A percentile compares a stretch with the other conserved stretches of the same genome.
phyloP scores from a whole-genome alignment of 2,888 invertebrate genomes.

The Pristionchus fissidentatus region DNA sequence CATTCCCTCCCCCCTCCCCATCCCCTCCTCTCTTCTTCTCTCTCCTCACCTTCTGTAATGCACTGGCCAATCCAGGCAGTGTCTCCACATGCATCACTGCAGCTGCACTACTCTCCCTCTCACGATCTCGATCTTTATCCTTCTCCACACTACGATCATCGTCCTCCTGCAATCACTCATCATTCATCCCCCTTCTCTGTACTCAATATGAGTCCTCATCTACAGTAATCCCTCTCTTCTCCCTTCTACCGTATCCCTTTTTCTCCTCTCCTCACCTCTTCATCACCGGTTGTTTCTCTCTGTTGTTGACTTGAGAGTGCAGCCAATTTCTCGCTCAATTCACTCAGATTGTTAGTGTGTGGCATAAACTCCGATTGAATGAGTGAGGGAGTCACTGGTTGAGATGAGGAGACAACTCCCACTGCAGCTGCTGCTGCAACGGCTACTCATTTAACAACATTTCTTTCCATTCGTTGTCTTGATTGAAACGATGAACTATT shows the following conservation, averaged over 20 bases:
- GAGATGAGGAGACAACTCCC: constrained; percentile 21
- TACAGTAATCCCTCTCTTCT: neutral
- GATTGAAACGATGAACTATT: neutral
- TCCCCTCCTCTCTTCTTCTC: neutral
- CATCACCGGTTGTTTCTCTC: constrained; percentile 16
- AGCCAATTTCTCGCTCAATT: constrained; percentile 42
- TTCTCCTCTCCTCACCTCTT: constrained; percentile 18
- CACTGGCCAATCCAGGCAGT: constrained; percentile 67
- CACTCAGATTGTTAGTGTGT: constrained; percentile 42
- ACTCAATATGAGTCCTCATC: too few relatives aligned
- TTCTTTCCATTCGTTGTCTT: neutral
- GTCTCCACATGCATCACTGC: constrained; percentile 68
- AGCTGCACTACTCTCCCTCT: constrained; percentile 47
- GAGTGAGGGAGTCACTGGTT: constrained; percentile 45
- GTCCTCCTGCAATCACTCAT: neutral
- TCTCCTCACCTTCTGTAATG: constrained; percentile 64
- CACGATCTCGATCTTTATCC: neutral
- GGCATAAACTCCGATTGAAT: constrained; percentile 19
- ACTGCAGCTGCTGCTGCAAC: constrained; percentile 4
- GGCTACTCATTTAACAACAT: neutral
- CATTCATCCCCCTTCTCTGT: too few relatives aligned
- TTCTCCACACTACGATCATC: neutral
- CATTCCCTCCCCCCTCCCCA: neutral
- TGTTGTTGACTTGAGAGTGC: constrained; percentile 43
- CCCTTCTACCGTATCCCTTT: neutral